Conservation (phyloP, 2,113 vertebrate species). For the Paratilapia polleni region DNA sequence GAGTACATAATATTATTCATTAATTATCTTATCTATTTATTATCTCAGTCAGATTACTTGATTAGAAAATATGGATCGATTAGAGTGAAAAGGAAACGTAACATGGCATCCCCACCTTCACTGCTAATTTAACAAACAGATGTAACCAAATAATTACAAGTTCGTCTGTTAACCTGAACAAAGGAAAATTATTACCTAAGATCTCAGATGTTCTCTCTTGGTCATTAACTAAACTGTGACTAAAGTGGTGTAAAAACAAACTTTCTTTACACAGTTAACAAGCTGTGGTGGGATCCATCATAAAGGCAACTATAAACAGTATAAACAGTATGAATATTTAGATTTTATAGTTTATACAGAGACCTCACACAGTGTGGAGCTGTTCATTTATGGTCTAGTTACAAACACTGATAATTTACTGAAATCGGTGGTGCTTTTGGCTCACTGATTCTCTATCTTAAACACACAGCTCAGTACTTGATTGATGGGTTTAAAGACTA, state of each 20-base stretch:
- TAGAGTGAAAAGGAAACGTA: not conserved
- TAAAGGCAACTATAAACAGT: not conserved
- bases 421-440: conserved; percentile 10
- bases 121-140: not conserved
- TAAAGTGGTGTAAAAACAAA: not conserved
- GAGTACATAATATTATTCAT: not conserved
- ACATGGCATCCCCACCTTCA: not conserved
- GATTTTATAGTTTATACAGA: conserved; percentile 10
- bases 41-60: not conserved
- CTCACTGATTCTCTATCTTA: not conserved
- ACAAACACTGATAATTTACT: not conserved
- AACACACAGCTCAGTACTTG: not conserved
- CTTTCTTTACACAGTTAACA: not conserved
- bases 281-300: not conserved
- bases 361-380: conserved; percentile 17
- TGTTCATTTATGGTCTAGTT: not conserved
- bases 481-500: not conserved
- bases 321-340: not conserved
- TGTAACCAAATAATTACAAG: not conserved
- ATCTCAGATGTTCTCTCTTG: not conserved
- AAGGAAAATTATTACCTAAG: not conserved
- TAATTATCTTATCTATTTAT: not conserved
- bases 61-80: not conserved
- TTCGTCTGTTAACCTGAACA: not conserved
- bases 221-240: not conserved